Evolutionary conservation across 2,888 invertebrate genomes (phyloP), one percentile per base, ranked within the genome.

Genomic region (Drosophila niveifrons): DNA sequence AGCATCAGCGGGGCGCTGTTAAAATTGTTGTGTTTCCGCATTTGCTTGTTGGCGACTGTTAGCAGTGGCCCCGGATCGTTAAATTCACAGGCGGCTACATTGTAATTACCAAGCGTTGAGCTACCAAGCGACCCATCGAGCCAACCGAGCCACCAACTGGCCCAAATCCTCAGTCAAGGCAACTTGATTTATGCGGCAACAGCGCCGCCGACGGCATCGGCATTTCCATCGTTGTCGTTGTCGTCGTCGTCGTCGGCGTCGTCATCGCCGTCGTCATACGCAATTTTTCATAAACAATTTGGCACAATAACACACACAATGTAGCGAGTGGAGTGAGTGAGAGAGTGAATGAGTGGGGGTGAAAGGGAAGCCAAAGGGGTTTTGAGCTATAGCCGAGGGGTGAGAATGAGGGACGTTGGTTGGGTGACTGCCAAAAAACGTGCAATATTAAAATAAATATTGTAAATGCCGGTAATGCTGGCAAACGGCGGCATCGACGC

Each of bases 271-370:
- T 52, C 86, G 87, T 78, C 89, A 75, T 89, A 80, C 86, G 88
- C 86, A 89, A 89, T 87, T 89, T 87, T 87, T 87, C 86, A 87
- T 87, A 87, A 89, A 87, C 88, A 87, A 89, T 87, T 87, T 87
- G 89, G 90, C 88, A 82, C 83, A 88, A 80, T 76, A 82, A 83
- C 83, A 85, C 82, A 85, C 72, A 84, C 78, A 75, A 72, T 72
- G 72, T 78, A 53, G 68, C 53, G 31, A 15, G 23, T 23, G 23
- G 23, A 23, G 6, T 23, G 23, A 23, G 23, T 23, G 23, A 23
- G 1, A 23, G 23, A 23, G 23, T 6, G 23, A 23, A 23, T 6
- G 23, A 23, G 52, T 55, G 23, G 8, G 13, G 39, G 39, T 6
- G 39, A 41, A 7, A 15, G 18, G 31, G 46, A n/a, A 13, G 34